phyloP scores from a whole-genome alignment of 2,113 vertebrate species.

The Sorex fumeus region DNA sequence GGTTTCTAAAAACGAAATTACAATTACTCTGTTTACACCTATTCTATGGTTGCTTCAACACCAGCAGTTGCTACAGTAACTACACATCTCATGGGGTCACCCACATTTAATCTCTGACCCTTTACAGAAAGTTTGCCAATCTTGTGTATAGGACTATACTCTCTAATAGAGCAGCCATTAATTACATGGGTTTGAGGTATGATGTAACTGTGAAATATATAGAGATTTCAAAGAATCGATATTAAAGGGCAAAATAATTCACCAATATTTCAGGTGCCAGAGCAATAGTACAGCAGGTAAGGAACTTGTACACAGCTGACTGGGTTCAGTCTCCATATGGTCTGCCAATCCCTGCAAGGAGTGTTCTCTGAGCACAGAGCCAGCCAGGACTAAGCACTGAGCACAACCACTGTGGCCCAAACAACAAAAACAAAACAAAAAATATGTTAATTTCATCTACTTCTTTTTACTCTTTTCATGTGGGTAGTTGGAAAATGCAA shows the following conservation, averaged over 20 bases:
- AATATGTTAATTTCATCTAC: not conserved
- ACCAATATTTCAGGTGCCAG: not conserved
- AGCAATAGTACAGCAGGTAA: too few species aligned
- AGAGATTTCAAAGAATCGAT: constrained; percentile 11
- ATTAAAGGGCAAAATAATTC: not conserved
- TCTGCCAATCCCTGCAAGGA: too few species aligned
- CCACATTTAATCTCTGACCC: not conserved
- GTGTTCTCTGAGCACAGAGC: too few species aligned
- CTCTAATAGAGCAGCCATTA: not conserved
- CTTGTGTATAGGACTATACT: not conserved
- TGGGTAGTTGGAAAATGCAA: not conserved
- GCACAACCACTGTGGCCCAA: too few species aligned
- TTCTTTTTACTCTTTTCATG: not conserved
- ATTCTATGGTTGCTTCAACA: not conserved
- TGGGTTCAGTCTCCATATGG: too few species aligned
- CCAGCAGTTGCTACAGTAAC: constrained; percentile 13
- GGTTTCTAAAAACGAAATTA: not conserved
- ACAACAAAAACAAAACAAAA: not conserved
- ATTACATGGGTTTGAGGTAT: not conserved
- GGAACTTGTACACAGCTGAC: too few species aligned
- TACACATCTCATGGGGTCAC: not conserved
- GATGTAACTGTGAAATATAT: not conserved
- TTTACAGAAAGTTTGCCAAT: not conserved
- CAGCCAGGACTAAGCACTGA: too few species aligned
- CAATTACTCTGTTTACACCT: not conserved